These are phyloP conservation scores for Palloptera scutellata DNA, from an alignment of 2,888 invertebrate genomes.

Conservation along the genomic window DNA sequence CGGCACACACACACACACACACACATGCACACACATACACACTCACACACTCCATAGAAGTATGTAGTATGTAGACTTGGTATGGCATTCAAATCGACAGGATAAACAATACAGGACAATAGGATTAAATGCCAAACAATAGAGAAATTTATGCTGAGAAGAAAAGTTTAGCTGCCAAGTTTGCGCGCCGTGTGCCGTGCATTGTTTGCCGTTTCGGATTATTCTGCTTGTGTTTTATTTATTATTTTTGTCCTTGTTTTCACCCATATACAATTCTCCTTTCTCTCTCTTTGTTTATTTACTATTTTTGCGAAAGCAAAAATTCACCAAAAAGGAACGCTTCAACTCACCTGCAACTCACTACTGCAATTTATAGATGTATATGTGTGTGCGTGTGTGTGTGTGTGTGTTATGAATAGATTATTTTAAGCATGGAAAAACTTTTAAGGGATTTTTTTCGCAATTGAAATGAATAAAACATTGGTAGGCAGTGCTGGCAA, in stretches of 20 bases:
- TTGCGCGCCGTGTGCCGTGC: background rate
- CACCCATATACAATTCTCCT: background rate
- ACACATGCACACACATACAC: too few relatives aligned
- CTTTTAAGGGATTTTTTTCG: conserved; percentile 28
- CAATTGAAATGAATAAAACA: conserved; percentile 25
- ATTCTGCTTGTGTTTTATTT: conserved; percentile 18
- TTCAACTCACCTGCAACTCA: conserved; percentile 13
- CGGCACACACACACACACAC: background rate
- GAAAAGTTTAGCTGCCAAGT: conserved; percentile 16
- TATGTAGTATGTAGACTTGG: too few relatives aligned
- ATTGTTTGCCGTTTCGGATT: background rate
- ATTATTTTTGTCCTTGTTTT: background rate
- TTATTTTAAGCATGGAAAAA: conserved; percentile 27
- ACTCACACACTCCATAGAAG: background rate
- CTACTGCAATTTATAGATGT: background rate
- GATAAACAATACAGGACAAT: conserved; percentile 25
- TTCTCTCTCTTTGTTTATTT: background rate
- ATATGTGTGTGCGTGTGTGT: conserved; percentile 4
- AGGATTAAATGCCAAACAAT: conserved; percentile 32
- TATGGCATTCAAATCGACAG: conserved; percentile 17
- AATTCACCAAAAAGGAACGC: conserved; percentile 12
- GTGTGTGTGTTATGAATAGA: conserved; percentile 25
- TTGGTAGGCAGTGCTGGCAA: conserved; percentile 3
- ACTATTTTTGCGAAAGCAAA: conserved; percentile 7
- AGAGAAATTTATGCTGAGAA: conserved; percentile 21